Evolutionary conservation across 2,113 vertebrate species (phyloP).

Genomic region (Glaucomys volans): DNA sequence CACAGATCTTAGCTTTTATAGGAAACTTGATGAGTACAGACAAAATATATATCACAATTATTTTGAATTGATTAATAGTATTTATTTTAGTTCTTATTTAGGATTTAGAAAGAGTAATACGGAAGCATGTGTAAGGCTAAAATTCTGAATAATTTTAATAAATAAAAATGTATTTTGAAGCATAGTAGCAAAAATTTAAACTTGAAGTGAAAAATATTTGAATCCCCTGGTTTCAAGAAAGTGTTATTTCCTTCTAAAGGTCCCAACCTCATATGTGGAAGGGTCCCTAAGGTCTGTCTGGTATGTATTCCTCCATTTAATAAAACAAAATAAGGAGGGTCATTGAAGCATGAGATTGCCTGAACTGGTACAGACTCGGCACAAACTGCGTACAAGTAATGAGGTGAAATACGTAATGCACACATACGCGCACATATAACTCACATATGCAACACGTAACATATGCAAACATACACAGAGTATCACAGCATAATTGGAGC

Average conservation of each 20-base stretch:
- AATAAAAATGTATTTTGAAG: background rate
- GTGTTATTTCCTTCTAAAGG: background rate
- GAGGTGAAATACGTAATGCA: background rate
- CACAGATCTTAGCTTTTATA: background rate
- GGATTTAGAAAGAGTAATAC: background rate
- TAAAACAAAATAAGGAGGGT: accelerated
- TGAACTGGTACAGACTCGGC: background rate
- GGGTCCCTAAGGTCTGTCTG: too few species aligned
- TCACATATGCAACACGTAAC: background rate
- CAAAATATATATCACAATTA: background rate
- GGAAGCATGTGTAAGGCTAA: background rate
- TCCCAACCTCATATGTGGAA: background rate
- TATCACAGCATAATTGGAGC: background rate
- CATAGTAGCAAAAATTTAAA: background rate
- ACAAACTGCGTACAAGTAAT: background rate
- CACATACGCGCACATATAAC: background rate
- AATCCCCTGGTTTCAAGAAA: background rate
- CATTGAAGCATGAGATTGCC: background rate
- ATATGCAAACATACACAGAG: accelerated
- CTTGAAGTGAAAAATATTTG: background rate
- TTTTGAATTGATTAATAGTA: background rate
- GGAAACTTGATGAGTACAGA: background rate
- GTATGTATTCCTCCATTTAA: background rate
- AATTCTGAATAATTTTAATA: background rate
- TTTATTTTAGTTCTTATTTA: background rate